phyloP scores from a whole-genome alignment of 1,140 invertebrate species.

The Leptopilina boulardi region DNA sequence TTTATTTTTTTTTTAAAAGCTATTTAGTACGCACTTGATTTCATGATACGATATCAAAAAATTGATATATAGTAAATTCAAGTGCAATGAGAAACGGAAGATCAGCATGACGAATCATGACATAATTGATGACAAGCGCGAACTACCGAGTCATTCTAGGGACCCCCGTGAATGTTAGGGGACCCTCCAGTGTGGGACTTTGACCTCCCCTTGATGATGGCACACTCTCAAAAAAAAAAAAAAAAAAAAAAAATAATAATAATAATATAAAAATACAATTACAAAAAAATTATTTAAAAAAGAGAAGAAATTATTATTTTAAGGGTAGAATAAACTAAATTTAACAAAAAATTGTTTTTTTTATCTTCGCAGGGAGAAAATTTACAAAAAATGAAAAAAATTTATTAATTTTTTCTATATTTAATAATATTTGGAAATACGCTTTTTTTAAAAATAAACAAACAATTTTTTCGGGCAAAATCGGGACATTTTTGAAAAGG shows the following conservation, averaged over 20 bases:
- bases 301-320: too few species aligned
- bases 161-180: constrained; percentile 5
- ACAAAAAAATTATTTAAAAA: too few species aligned
- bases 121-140: constrained; percentile 30
- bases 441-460: too few species aligned
- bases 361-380: too few species aligned
- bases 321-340: too few species aligned
- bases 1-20: not conserved
- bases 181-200: not conserved
- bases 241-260: not conserved
- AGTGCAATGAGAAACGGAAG: constrained; percentile 3
- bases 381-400: too few species aligned
- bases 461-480: too few species aligned
- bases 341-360: too few species aligned
- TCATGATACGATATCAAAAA: not conserved
- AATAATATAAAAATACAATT: too few species aligned
- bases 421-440: too few species aligned
- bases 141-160: constrained; percentile 17
- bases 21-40: not conserved
- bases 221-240: not conserved
- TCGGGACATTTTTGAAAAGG: too few species aligned
- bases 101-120: constrained; percentile 27
- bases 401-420: too few species aligned
- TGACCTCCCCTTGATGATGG: not conserved
- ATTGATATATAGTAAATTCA: constrained; percentile 11